A percentile compares a stretch with the other conserved stretches of the same genome.
phyloP scores from a whole-genome alignment of 2,797 vertebrate genomes.

The Muscicapa striata region DNA sequence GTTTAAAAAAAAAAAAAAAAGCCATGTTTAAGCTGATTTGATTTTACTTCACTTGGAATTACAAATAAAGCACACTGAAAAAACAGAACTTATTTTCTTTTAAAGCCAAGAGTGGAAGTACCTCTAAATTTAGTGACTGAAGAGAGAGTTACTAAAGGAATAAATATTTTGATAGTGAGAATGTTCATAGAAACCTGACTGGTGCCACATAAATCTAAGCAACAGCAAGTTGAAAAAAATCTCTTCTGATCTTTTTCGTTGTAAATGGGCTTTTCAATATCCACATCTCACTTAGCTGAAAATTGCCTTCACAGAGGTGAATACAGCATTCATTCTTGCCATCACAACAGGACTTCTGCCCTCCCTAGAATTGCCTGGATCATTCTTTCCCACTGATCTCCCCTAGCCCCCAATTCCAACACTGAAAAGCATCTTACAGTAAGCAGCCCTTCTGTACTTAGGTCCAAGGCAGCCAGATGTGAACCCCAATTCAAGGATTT shows the following conservation, averaged over 20 bases:
- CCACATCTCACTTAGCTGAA: background rate
- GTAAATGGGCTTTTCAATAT: background rate
- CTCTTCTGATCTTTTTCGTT: background rate
- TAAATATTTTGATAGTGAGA: background rate
- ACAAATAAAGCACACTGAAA: background rate
- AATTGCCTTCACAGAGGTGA: background rate
- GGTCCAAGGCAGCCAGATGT: background rate
- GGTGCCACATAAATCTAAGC: background rate
- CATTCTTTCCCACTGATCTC: background rate
- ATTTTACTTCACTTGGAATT: background rate
- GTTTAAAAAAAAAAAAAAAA: background rate
- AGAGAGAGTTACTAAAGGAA: background rate
- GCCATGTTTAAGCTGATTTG: background rate
- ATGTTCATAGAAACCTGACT: background rate
- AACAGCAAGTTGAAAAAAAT: background rate
- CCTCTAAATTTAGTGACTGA: background rate
- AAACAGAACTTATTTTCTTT: background rate
- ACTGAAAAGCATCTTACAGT: background rate
- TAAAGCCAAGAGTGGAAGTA: background rate
- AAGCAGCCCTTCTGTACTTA: background rate
- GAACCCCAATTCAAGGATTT: background rate
- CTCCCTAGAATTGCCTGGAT: background rate
- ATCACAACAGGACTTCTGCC: background rate
- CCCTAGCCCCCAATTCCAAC: background rate
- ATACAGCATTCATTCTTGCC: background rate